Evolutionary conservation across 2,113 vertebrate genomes (phyloP).

Genomic region (Ploceus nigricollis): DNA sequence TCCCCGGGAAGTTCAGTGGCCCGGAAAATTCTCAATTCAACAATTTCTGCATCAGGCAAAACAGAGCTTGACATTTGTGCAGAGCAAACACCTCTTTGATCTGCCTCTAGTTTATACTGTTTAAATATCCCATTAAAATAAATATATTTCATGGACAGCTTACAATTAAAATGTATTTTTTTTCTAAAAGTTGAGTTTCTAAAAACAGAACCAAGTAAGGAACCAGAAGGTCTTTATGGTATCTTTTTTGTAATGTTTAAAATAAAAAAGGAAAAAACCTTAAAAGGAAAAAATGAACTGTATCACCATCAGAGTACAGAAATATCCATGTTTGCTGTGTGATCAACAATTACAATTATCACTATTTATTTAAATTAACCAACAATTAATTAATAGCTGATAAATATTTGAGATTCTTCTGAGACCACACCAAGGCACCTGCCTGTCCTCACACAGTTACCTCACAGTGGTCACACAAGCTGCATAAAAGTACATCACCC

Average conservation of each 20-base stretch:
- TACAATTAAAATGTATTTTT: neutral
- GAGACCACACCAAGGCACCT: neutral
- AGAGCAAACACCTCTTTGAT: neutral
- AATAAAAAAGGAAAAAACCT: neutral
- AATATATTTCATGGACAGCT: neutral
- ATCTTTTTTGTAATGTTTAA: neutral
- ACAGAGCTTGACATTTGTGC: neutral
- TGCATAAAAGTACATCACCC: rapidly evolving
- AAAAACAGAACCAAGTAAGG: neutral
- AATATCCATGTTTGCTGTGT: neutral
- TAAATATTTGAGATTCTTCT: neutral
- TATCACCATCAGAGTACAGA: no score
- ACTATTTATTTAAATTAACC: neutral
- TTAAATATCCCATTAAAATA: neutral
- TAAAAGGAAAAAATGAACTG: neutral
- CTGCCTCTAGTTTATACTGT: neutral
- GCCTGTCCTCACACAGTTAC: neutral
- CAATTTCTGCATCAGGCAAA: neutral
- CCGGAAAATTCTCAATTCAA: neutral
- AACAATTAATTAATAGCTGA: neutral
- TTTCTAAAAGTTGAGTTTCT: neutral
- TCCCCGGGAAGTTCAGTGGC: neutral
- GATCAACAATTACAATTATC: neutral
- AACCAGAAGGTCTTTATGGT: neutral
- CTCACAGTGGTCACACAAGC: neutral